Conservation (phyloP, 2,888 invertebrate species). For the Smittia aterrima region DNA sequence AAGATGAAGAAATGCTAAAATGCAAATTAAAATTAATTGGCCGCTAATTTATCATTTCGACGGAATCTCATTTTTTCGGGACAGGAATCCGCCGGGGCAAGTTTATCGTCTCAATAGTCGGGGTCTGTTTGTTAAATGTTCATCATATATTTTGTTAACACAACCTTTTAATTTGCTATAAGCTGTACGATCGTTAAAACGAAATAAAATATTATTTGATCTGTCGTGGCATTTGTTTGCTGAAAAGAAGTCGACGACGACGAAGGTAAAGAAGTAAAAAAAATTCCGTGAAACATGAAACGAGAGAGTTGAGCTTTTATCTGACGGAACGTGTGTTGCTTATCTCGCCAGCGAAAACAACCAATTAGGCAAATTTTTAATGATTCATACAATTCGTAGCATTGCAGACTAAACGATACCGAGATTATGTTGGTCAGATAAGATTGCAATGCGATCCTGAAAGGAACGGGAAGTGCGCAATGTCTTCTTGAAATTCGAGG, state of each 20-base stretch:
- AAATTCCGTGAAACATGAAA: neutral
- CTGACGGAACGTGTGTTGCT: slow-evolving; percentile 25
- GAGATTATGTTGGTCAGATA: neutral
- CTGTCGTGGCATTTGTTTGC: slow-evolving; percentile 13
- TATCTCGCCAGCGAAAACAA: slow-evolving; percentile 14
- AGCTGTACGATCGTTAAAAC: slow-evolving; percentile 17
- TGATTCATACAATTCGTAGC: slow-evolving; percentile 9
- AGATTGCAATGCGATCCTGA: neutral
- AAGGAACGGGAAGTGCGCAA: neutral
- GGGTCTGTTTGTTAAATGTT: slow-evolving; percentile 11
- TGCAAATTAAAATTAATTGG: slow-evolving; percentile 42
- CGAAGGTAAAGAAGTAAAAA: neutral
- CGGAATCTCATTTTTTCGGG: neutral
- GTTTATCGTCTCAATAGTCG: slow-evolving; percentile 16
- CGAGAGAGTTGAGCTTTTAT: neutral
- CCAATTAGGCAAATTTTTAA: slow-evolving; percentile 33
- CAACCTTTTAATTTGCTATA: slow-evolving; percentile 30
- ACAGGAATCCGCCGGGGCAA: neutral
- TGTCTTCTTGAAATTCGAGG: neutral
- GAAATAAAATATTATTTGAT: slow-evolving; percentile 12
- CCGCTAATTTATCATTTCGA: slow-evolving; percentile 36
- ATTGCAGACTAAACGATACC: neutral
- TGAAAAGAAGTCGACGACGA: neutral
- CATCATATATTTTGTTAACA: slow-evolving; percentile 28
- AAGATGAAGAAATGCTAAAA: slow-evolving; percentile 27